These are phyloP conservation scores for Epinotia ramella DNA, from an alignment of 2,888 invertebrate genomes.

Conservation along the genomic window DNA sequence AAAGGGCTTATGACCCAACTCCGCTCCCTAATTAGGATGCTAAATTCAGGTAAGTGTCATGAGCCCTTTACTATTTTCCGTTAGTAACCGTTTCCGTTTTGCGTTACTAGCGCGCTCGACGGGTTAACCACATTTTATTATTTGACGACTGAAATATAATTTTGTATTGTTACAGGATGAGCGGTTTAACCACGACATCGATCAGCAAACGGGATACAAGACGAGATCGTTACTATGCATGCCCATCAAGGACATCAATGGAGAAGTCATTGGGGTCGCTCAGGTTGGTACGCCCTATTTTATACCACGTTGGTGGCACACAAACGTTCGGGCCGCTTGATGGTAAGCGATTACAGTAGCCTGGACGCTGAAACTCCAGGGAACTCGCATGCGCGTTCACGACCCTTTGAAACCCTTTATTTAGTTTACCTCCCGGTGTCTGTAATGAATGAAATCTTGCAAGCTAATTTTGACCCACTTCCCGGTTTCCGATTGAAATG, in stretches of 20 bases:
- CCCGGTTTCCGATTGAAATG: no score
- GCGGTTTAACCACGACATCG: constrained; percentile 97
- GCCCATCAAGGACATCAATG: constrained; percentile 97
- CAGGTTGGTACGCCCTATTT: constrained; percentile 86
- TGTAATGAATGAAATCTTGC: no score
- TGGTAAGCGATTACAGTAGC: not conserved
- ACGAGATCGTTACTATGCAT: constrained; percentile 97
- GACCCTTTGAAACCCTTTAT: no score
- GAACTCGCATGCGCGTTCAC: no score
- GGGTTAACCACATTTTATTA: not conserved
- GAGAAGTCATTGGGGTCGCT: constrained; percentile 98
- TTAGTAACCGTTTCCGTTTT: no score
- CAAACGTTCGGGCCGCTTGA: not conserved
- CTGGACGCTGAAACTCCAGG: not conserved
- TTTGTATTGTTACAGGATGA: constrained; percentile 72
- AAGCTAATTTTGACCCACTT: no score
- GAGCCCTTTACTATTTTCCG: no score
- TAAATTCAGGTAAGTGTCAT: no score
- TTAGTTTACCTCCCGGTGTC: no score
- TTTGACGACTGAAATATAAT: not conserved
- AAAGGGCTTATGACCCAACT: no score
- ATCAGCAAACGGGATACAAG: constrained; percentile 96
- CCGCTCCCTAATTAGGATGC: no score
- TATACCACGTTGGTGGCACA: not conserved
- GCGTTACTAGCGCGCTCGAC: no score